Evolutionary conservation across 1,140 invertebrate species (phyloP).

Genomic region (Anastatus disparis): DNA sequence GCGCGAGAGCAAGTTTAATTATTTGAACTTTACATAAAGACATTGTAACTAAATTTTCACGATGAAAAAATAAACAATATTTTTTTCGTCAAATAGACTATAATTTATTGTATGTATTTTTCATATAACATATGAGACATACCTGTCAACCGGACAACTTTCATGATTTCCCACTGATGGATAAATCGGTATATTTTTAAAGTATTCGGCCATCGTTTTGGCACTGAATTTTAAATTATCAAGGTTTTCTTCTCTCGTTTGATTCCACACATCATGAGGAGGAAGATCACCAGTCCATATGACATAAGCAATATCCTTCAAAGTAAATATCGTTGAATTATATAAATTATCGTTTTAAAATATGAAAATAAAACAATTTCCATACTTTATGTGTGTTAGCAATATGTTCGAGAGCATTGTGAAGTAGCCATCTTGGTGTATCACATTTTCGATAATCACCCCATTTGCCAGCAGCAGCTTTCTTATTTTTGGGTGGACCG

Average conservation of each 20-base stretch:
- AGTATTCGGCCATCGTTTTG: slow-evolving; percentile 83
- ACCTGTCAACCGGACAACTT: slow-evolving; percentile 94
- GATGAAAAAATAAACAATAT: too few relatives aligned
- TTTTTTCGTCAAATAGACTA: too few relatives aligned
- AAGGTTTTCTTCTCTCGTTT: slow-evolving; percentile 89
- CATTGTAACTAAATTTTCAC: too few relatives aligned
- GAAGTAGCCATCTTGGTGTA: slow-evolving; percentile 88
- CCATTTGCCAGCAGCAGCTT: slow-evolving; percentile 87
- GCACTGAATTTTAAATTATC: slow-evolving; percentile 86
- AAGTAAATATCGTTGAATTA: too few relatives aligned
- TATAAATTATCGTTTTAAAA: too few relatives aligned
- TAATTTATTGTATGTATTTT: too few relatives aligned
- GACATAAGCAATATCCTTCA: slow-evolving; percentile 94
- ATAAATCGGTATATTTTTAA: slow-evolving; percentile 91
- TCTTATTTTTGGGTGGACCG: slow-evolving; percentile 76
- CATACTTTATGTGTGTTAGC: slow-evolving; percentile 83
- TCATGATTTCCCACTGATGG: slow-evolving; percentile 97
- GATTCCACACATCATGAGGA: slow-evolving; percentile 98
- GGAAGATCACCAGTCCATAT: slow-evolving; percentile 97
- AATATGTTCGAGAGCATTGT: slow-evolving; percentile 90
- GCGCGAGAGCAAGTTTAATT: too few relatives aligned
- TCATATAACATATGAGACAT: too few relatives aligned
- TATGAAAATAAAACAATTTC: too few relatives aligned
- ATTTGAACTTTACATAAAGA: too few relatives aligned
- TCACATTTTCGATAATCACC: slow-evolving; percentile 95